Evolutionary conservation across 2,888 invertebrate species (phyloP).

Genomic region (Antheraea assamensis): DNA sequence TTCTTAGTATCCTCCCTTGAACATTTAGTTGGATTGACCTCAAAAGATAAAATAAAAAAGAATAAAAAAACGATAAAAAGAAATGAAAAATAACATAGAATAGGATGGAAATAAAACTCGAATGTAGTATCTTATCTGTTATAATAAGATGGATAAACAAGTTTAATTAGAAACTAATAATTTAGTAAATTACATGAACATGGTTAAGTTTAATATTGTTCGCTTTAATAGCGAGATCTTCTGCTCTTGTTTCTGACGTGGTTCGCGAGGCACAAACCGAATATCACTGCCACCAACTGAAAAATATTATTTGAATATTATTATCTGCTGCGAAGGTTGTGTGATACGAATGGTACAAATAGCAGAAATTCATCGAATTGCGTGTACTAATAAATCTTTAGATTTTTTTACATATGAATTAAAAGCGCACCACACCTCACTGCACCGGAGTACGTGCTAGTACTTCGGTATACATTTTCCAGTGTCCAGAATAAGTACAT

Average conservation of each 20-base stretch:
- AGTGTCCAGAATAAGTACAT: no score
- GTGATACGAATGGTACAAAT: no score
- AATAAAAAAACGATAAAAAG: neutral
- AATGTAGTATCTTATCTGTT: conserved; percentile 14
- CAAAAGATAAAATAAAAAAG: no score
- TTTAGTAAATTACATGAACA: neutral
- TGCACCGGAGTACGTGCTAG: no score
- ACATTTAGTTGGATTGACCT: no score
- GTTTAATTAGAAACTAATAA: conserved; percentile 14
- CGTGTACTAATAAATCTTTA: no score
- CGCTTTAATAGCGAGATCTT: conserved; percentile 69
- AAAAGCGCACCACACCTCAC: no score
- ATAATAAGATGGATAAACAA: conserved; percentile 14
- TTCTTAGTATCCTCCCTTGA: no score
- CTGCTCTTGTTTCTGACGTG: conserved; percentile 90
- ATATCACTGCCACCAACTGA: conserved; percentile 89
- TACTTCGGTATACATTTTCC: no score
- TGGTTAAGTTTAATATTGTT: conserved; percentile 7
- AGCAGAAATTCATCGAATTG: no score
- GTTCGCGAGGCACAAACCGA: conserved; percentile 92
- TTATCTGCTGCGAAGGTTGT: no score
- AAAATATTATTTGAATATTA: conserved; percentile 25
- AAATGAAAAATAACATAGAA: neutral
- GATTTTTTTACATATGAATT: no score
- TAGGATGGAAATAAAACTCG: neutral